Evolutionary conservation across 2,888 invertebrate genomes (phyloP), one percentile per base, ranked within the genome.

Genomic region (Dryadula phaetusa): DNA sequence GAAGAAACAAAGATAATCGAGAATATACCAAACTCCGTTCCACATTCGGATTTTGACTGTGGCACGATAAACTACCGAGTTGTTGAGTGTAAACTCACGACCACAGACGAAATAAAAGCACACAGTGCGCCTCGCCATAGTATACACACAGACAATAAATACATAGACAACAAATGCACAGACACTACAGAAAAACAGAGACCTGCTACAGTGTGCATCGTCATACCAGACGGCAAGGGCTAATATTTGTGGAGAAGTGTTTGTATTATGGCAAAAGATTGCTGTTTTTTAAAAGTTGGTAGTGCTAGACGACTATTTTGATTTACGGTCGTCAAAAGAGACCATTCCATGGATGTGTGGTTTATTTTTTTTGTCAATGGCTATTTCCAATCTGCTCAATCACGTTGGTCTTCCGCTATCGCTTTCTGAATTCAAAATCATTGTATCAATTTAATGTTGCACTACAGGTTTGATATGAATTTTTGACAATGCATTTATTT

Each of bases 191-290:
- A 60, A 14, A 65, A 74, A 75, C 82, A 79, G 46, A 80, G 84
- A 78, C 88, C 91, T 46, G 91, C 93, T 74, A 93, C 94, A 28
- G 94, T 94, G 70, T 94, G 94, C 22, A 94, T 94, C 78, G 88
- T 94, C 69, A 89, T 94, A 83, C 94, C 94, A 0, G 85, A 93
- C 64, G 94, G 93, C 53, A 94, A 94, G 74, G 94, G 93, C 75
- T 92, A 92, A 87, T 78, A 79, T 71, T 78, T 79, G 77, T 72
- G 77, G 73, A 69, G 72, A 66, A 54, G 62, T 72, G 70, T 74
- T 74, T 54, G 70, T 64, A 65, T 66, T 67, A 44, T 47, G 62
- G 40, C 20, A 66, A 63, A 46, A 42, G 62, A 46, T 60, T 62
- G 63, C 44, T 60, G 52, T 60, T 68, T 62, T 63, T 62, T 54